Percentiles rank a stretch among this genome's conserved stretches.
These are phyloP conservation scores for Marisa cornuarietis DNA, from an alignment of 1,140 invertebrate species.

Conservation along the genomic window DNA sequence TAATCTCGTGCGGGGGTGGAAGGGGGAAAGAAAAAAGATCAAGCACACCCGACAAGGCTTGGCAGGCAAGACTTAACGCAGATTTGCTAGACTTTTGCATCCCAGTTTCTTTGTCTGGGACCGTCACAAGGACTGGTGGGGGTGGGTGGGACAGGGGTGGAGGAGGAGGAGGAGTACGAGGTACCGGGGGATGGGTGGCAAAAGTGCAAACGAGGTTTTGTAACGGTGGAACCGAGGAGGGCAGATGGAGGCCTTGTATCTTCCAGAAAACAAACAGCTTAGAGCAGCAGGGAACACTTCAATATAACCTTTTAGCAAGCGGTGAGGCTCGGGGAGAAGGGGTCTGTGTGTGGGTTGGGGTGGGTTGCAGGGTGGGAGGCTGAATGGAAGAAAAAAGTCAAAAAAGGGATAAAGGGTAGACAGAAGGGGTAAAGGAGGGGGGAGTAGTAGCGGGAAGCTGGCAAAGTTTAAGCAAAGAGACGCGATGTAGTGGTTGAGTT, in stretches of 20 bases:
- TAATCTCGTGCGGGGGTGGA: not conserved
- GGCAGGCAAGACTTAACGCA: slow-evolving; percentile 8
- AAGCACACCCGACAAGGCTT: not conserved
- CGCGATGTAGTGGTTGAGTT: not conserved
- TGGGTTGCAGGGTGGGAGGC: not conserved
- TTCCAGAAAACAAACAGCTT: slow-evolving; percentile 21
- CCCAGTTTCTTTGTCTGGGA: slow-evolving; percentile 17
- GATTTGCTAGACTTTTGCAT: slow-evolving; percentile 1
- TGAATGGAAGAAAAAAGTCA: slow-evolving; percentile 2
- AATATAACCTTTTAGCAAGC: slow-evolving; percentile 12
- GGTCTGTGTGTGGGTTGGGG: slow-evolving; percentile 1
- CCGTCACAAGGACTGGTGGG: not conserved
- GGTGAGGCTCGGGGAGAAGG: not conserved
- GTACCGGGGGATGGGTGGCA: slow-evolving; percentile 1
- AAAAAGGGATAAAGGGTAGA: not conserved
- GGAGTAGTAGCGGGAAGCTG: not conserved
- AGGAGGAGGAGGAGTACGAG: not conserved
- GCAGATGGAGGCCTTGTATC: slow-evolving; percentile 17
- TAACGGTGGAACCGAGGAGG: slow-evolving; percentile 2
- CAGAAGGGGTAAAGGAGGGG: not conserved
- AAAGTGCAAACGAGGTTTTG: not conserved
- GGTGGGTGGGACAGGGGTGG: not conserved
- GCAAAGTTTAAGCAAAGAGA: not conserved
- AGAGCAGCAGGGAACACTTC: slow-evolving; percentile 24
- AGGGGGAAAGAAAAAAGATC: not conserved